Evolutionary conservation across 2,797 vertebrate genomes (phyloP), one percentile per base, ranked within the genome.

Genomic region (Lepidocolaptes lacrymiger): DNA sequence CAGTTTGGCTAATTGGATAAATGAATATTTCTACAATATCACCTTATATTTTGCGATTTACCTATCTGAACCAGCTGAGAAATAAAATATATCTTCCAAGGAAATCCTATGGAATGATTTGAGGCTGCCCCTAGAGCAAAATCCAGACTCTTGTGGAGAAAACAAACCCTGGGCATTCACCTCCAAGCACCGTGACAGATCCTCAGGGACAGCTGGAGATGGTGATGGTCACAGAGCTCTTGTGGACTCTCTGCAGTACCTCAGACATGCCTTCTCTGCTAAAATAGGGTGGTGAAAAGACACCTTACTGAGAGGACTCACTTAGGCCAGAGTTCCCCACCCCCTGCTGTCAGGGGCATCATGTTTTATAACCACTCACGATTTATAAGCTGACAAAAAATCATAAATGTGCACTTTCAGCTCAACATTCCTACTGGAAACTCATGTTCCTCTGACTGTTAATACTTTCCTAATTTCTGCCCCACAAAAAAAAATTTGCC

Each of bases 101-200:
- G 36, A 62, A 41, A 66, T 62, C 28, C 28, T 13, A 7, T 19
- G 43, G 74, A 55, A 69, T 41, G 32, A 34, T 41, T 49, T 52
- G 43, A 27, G 51, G 74, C 37, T 82, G 28, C 52, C 52, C 27
- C n/a, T 49, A 49, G 61, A 63, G 58, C 17, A 46, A 59, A 84
- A 66, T 28, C 32, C 34, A 51, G 30, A 20, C 8, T 52, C 46
- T n/a, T 2, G 1, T 28, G 10, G 23, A 58, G 48, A 73, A 69
- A 44, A 73, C 10, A 73, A 92, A 39, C 10, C 20, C 46, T 39
- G 37, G 48, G 22, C 9, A 43, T 44, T 51, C 18, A 8, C 28
- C 5, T 55, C 39, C n/a, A n/a, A 46, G 54, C 62, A 12, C 32
- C 0, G 1, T 2, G 0, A 37, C 21, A 72, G 37, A 37, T 52